phyloP scores from a whole-genome alignment of 2,797 vertebrate species.

The Pempheris klunzingeri region DNA sequence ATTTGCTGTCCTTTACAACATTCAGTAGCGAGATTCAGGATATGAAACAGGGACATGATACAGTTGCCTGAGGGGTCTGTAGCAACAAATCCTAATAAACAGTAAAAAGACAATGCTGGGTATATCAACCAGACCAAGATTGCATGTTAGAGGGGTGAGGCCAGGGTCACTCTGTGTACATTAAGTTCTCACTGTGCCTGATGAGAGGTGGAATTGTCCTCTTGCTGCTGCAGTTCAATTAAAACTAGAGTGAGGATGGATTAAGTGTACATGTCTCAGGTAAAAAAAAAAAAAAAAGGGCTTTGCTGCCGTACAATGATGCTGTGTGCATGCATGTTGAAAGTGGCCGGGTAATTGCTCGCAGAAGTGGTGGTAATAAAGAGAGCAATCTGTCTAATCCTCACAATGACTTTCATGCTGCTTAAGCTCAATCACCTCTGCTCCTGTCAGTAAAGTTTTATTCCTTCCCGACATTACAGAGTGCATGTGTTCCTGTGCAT shows the following conservation, averaged over 20 bases:
- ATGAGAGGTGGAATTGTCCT: slow-evolving; percentile 52
- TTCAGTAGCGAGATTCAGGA: slow-evolving; percentile 70
- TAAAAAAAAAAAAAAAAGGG: not conserved
- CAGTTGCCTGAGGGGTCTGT: slow-evolving; percentile 48
- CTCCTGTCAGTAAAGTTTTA: slow-evolving; percentile 7
- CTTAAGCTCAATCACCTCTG: slow-evolving; percentile 4
- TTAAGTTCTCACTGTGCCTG: slow-evolving; percentile 24
- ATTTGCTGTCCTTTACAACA: slow-evolving; percentile 76
- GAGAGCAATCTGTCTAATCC: slow-evolving; percentile 25
- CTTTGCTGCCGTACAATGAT: not conserved
- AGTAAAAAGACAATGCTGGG: slow-evolving; percentile 37
- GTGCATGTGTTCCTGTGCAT: not conserved
- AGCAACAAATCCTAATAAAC: slow-evolving; percentile 59
- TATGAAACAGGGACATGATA: slow-evolving; percentile 69
- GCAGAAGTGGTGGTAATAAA: slow-evolving; percentile 4
- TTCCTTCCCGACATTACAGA: not conserved
- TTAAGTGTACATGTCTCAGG: slow-evolving; percentile 16
- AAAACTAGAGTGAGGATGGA: slow-evolving; percentile 43
- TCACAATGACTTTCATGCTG: slow-evolving; percentile 2
- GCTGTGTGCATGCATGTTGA: not conserved
- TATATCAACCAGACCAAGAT: slow-evolving; percentile 25
- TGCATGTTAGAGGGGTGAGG: slow-evolving; percentile 48
- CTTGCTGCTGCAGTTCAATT: slow-evolving; percentile 36
- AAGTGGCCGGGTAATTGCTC: slow-evolving; percentile 15
- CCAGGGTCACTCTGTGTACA: slow-evolving; percentile 49